phyloP scores from a whole-genome alignment of 2,113 vertebrate genomes.

The Prinia subflava region DNA sequence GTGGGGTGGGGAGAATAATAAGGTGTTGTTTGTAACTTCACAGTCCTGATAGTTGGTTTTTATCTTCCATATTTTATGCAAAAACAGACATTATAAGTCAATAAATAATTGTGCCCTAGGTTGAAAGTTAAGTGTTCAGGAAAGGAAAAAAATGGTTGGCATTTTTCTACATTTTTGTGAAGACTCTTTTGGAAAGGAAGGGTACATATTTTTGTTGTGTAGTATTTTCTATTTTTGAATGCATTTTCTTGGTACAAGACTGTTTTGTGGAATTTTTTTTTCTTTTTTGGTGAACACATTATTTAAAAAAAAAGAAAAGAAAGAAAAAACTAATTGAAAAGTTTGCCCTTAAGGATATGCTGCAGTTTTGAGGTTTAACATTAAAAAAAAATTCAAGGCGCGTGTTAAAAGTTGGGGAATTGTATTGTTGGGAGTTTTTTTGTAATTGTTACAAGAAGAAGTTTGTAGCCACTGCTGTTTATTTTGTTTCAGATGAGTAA shows the following conservation, averaged over 20 bases:
- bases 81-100: slow-evolving; percentile 79
- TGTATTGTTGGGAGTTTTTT: slow-evolving; percentile 83
- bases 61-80: slow-evolving; percentile 84
- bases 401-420: slow-evolving; percentile 82
- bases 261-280: slow-evolving; percentile 77
- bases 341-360: slow-evolving; percentile 88
- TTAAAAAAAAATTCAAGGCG: slow-evolving; percentile 71
- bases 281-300: slow-evolving; percentile 80
- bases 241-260: slow-evolving; percentile 87
- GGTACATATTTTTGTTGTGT: slow-evolving; percentile 89
- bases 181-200: slow-evolving; percentile 85
- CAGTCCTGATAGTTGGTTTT: slow-evolving; percentile 77
- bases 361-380: slow-evolving; percentile 83
- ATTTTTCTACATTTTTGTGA: slow-evolving; percentile 84
- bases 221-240: slow-evolving; percentile 89
- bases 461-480: slow-evolving; percentile 88
- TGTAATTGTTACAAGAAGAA: slow-evolving; percentile 86
- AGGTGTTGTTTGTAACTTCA: slow-evolving; percentile 70
- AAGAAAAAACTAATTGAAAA: slow-evolving; percentile 82
- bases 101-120: slow-evolving; percentile 81
- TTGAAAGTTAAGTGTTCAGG: slow-evolving; percentile 82
- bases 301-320: slow-evolving; percentile 76
- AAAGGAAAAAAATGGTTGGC: slow-evolving; percentile 77
- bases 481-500: slow-evolving; percentile 85
- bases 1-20: slow-evolving; percentile 66